A percentile compares a stretch with the other conserved stretches of the same genome.
These are phyloP conservation scores for Drosophila lini DNA, from an alignment of 1,140 invertebrate genomes.

Conservation along the genomic window DNA sequence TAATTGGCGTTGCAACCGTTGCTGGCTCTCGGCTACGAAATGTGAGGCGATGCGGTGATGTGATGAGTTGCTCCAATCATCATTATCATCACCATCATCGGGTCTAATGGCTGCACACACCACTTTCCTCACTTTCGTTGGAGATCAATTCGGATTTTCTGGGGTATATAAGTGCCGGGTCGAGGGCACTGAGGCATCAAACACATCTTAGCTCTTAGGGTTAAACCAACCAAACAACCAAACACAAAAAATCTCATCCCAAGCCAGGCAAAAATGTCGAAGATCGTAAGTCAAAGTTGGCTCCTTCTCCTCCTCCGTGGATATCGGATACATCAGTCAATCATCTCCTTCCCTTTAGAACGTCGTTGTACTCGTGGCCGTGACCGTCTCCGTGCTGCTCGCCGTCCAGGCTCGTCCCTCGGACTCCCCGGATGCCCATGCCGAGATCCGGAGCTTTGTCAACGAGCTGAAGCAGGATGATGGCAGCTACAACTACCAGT, in stretches of 20 bases:
- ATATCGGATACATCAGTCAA: constrained; percentile 2
- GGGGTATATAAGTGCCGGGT: constrained; percentile 60
- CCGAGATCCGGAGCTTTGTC: constrained; percentile 70
- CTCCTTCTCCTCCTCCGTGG: background rate
- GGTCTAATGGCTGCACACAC: constrained; percentile 57
- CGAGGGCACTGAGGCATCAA: constrained; percentile 58
- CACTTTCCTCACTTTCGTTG: constrained; percentile 63
- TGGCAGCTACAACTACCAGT: constrained; percentile 85
- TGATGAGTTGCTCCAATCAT: constrained; percentile 44
- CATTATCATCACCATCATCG: constrained; percentile 52
- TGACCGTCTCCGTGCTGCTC: constrained; percentile 30
- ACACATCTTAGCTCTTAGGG: constrained; percentile 71
- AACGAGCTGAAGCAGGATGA: constrained; percentile 81
- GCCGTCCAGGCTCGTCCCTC: constrained; percentile 49
- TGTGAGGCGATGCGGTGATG: constrained; percentile 23
- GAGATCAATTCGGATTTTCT: constrained; percentile 30
- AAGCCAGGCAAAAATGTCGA: constrained; percentile 76
- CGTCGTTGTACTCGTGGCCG: constrained; percentile 47
- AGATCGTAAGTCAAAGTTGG: constrained; percentile 56
- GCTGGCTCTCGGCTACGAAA: constrained; percentile 30
- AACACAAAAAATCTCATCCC: constrained; percentile 43
- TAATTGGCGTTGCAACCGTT: constrained; percentile 72
- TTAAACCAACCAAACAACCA: constrained; percentile 54
- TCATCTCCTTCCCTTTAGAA: constrained; percentile 22
- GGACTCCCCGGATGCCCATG: constrained; percentile 66